A percentile compares a stretch with the other conserved stretches of the same genome.
These are phyloP conservation scores for Ridgeia piscesae DNA, from an alignment of 1,140 invertebrate species.

Conservation along the genomic window DNA sequence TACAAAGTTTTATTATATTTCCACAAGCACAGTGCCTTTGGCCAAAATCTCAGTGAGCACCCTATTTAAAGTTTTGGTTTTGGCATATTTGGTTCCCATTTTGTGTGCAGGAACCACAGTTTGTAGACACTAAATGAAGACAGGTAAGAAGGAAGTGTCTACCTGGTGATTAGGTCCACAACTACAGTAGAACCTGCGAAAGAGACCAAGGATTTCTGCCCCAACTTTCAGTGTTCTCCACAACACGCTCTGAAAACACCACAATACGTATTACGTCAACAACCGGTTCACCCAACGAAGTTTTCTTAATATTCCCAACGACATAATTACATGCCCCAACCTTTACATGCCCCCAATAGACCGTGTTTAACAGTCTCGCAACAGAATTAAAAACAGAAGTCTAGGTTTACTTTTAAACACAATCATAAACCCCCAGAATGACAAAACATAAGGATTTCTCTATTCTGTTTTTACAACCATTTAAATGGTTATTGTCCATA, in stretches of 20 bases:
- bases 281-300: not conserved
- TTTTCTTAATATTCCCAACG: not conserved
- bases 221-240: conserved; percentile 25
- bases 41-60: too few species aligned
- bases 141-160: not conserved
- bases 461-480: too few species aligned
- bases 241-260: conserved; percentile 22
- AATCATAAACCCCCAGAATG: not conserved
- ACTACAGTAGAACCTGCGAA: conserved; percentile 24
- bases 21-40: too few species aligned
- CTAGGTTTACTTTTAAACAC: not conserved
- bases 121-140: too few species aligned
- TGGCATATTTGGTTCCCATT: too few species aligned
- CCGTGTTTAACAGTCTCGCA: not conserved
- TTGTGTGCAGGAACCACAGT: too few species aligned
- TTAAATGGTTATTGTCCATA: too few species aligned
- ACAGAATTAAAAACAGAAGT: not conserved
- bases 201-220: conserved; percentile 25
- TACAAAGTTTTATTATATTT: too few species aligned
- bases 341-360: not conserved
- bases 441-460: not conserved
- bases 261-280: not conserved
- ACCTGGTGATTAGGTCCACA: conserved; percentile 20
- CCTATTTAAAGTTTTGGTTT: too few species aligned
- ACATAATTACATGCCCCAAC: not conserved